Conservation (phyloP, 2,797 vertebrate genomes). For the Parauchenoglanis ngamensis region DNA sequence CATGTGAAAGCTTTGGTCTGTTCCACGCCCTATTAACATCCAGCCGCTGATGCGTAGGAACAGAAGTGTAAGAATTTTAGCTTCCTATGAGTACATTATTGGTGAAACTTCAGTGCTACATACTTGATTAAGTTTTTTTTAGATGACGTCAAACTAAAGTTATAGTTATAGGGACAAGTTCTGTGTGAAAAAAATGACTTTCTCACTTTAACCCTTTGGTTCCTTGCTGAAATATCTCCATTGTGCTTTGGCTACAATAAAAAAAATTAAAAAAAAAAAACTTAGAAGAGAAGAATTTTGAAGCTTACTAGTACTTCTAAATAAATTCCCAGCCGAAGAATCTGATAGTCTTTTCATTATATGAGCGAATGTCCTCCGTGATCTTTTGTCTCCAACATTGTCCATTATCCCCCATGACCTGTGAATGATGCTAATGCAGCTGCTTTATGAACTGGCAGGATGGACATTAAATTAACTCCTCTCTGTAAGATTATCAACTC, state of each 20-base stretch:
- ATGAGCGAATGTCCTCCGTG: conserved; percentile 22
- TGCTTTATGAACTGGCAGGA: conserved; percentile 48
- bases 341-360: conserved; percentile 23
- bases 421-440: conserved; percentile 38
- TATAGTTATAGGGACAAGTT: not conserved
- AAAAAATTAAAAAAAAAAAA: no score
- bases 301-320: conserved; percentile 4
- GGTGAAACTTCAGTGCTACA: not conserved
- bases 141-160: not conserved
- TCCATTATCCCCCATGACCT: conserved; percentile 46
- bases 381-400: conserved; percentile 34
- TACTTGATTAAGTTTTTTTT: not conserved
- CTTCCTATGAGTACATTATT: not conserved
- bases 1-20: conserved; percentile 37
- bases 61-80: not conserved
- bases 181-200: not conserved
- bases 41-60: conserved; percentile 3
- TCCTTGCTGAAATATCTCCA: not conserved
- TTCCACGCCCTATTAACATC: conserved; percentile 17
- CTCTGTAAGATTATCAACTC: conserved; percentile 34
- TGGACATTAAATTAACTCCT: conserved; percentile 48
- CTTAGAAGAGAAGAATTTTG: not conserved
- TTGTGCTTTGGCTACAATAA: not conserved
- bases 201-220: not conserved
- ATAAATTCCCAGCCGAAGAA: not conserved